Evolutionary conservation across 2,113 vertebrate species (phyloP).

Genomic region (Tragelaphus strepsiceros): DNA sequence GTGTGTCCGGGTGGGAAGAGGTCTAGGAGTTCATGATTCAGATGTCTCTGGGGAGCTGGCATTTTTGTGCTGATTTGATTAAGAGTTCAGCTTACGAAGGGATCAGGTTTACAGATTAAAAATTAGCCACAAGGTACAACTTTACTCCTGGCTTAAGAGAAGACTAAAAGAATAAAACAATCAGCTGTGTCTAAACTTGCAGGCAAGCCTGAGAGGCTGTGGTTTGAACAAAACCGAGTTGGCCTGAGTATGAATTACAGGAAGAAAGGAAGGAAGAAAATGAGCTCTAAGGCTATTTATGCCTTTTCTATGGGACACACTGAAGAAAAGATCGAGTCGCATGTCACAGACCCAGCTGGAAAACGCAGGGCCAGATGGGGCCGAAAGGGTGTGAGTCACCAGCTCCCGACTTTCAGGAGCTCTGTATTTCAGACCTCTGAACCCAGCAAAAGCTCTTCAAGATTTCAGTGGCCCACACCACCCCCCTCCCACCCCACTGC

Average conservation of each 20-base stretch:
- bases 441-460: background rate
- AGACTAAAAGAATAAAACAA: slow-evolving; percentile 20
- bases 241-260: slow-evolving; percentile 54
- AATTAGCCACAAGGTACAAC: slow-evolving; percentile 46
- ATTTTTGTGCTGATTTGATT: slow-evolving; percentile 28
- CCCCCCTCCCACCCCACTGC: background rate
- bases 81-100: slow-evolving; percentile 24
- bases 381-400: background rate
- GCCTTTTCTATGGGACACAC: slow-evolving; percentile 49
- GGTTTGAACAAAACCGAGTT: slow-evolving; percentile 44
- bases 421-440: background rate
- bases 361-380: background rate
- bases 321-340: slow-evolving; percentile 29
- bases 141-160: slow-evolving; percentile 35
- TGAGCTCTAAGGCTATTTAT: slow-evolving; percentile 10
- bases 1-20: background rate
- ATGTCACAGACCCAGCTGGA: slow-evolving; percentile 31
- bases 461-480: background rate
- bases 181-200: slow-evolving; percentile 37
- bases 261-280: slow-evolving; percentile 62
- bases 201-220: background rate
- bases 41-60: background rate
- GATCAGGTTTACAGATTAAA: slow-evolving; percentile 19
- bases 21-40: background rate
- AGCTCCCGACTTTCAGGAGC: background rate